Base-by-base conservation (phyloP, 2,888 invertebrate genomes). In the Noctua comes region DNA sequence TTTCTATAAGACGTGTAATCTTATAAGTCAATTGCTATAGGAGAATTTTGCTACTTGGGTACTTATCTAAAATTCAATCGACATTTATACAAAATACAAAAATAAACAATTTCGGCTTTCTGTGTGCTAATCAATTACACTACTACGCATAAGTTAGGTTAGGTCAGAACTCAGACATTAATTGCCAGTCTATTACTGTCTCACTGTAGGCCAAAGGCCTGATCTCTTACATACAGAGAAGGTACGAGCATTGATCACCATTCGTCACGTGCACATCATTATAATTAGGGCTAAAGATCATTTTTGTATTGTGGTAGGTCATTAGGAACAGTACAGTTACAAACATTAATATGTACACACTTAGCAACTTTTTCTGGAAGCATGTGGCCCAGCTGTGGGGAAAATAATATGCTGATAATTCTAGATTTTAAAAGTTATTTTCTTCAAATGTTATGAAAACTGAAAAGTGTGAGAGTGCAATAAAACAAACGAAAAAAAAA, bases 211-310 rank as follows among this genome's bases (percentile, higher is more conserved):
- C 7, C 31, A 62, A 62, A 31, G 31, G 31, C 16, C 18, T 1
- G 2, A 6, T 31, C 18, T 7, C 16, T 8, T 31, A 27, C 13
- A n/a, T 59, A 18, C 13, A n/a, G 1, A 13, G 57, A 57, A 57
- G 13, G 11, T n/a, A 24, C 7, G 59, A 27, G 18, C 27, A 59
- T 27, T 31, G 62, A 31, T 62, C 31, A 62, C 62, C 62, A 4
- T 62, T 31, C 31, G 21, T 57, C 71, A 76, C 71, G 71, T 77
- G 66, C 24, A 48, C 24, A 66, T 27, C 10, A 64, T 70, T 51
- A 66, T 36, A 36, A 36, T 77, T n/a, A 68, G 40, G 77, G 83
- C 77, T 83, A 82, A 64, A 83, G 77, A 72, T 81, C 77, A 68
- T 18, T 31, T 31, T 62, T 72, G n/a, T 68, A 43, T 59, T 21